A percentile compares a stretch with the other conserved stretches of the same genome.
Evolutionary conservation across 2,113 vertebrate species (phyloP).

Genomic region (Silurus meridionalis): DNA sequence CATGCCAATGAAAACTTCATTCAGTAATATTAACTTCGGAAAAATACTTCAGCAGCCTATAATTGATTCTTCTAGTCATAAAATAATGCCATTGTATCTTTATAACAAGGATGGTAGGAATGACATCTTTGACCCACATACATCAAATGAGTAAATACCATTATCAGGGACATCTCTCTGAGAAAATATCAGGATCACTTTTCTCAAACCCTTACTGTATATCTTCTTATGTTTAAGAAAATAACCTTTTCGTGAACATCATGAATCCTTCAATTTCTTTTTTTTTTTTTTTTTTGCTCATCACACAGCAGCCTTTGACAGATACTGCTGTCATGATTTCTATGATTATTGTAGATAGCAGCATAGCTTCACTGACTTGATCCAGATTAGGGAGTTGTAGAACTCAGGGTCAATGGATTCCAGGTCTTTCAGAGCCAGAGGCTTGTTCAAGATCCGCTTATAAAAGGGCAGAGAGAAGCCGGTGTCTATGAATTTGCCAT

Average conservation of each 20-base stretch:
- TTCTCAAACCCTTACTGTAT: background rate
- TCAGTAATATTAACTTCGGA: conserved; percentile 23
- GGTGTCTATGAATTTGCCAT: conserved; percentile 98
- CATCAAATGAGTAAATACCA: background rate
- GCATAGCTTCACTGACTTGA: conserved; percentile 82
- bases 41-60: conserved; percentile 73
- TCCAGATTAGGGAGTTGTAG: conserved; percentile 99
- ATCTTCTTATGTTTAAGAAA: background rate
- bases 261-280: background rate
- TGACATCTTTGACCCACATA: background rate
- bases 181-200: background rate
- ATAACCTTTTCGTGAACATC: background rate
- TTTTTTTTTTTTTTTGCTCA: background rate
- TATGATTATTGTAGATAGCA: background rate
- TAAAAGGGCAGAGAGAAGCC: conserved; percentile 98
- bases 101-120: background rate
- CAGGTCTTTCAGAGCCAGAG: conserved; percentile 93
- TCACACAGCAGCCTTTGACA: background rate
- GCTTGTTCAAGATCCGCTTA: conserved; percentile 95
- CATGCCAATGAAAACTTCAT: conserved; percentile 46
- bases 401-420: conserved; percentile 99
- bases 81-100: background rate
- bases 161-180: background rate
- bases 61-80: conserved; percentile 88
- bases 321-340: no score